Evolutionary conservation across 2,113 vertebrate genomes (phyloP).

Genomic region (Hiodon tergisus): DNA sequence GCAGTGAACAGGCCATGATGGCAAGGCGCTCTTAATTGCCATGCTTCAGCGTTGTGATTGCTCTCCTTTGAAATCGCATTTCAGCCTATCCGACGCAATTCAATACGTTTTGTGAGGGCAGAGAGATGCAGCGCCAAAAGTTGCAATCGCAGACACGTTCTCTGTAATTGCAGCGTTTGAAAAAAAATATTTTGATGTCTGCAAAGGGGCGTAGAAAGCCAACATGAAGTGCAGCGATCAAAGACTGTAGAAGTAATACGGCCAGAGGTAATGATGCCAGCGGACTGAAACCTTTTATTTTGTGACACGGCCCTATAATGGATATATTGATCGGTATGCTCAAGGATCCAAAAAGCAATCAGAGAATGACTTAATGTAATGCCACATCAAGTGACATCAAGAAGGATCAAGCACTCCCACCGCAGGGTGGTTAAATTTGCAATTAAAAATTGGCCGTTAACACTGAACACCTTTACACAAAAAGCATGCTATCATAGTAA

Average conservation of each 20-base stretch:
- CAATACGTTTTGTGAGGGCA: constrained; percentile 61
- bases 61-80: constrained; percentile 68
- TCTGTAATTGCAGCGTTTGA: constrained; percentile 58
- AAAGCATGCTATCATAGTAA: neutral
- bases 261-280: constrained; percentile 64
- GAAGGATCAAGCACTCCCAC: neutral
- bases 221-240: constrained; percentile 72
- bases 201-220: constrained; percentile 62
- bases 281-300: constrained; percentile 68
- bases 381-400: neutral
- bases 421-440: neutral
- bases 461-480: neutral
- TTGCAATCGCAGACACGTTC: constrained; percentile 48
- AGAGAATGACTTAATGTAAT: constrained; percentile 41
- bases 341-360: constrained; percentile 71
- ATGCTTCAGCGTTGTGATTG: constrained; percentile 69
- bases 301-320: constrained; percentile 64
- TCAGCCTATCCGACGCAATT: constrained; percentile 66
- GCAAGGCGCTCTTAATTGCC: constrained; percentile 66
- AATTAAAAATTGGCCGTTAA: neutral
- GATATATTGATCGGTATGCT: constrained; percentile 64
- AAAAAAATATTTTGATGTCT: constrained; percentile 59
- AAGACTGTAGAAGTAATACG: constrained; percentile 66
- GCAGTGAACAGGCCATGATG: constrained; percentile 35
- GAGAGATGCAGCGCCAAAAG: constrained; percentile 24